Base-by-base conservation (phyloP, 1,140 invertebrate species). In the Triops longicaudatus region DNA sequence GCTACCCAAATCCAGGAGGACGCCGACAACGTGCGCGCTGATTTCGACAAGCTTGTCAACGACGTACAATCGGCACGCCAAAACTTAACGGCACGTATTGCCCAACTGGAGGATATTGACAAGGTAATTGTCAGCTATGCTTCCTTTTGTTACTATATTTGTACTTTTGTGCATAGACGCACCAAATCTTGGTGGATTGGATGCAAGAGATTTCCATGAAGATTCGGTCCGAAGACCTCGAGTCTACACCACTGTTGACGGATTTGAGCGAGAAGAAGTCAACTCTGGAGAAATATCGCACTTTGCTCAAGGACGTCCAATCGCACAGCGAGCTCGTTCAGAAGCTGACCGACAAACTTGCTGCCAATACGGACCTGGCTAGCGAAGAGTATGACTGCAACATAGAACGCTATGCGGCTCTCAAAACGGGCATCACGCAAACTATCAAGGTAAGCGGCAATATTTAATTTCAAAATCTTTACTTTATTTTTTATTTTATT, bases 201-300 rank as follows among this genome's bases (percentile, higher is more conserved):
- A 84, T 97, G 28, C 90, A 94, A 78, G 94, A 96, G 80, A 88
- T 93, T 74, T 91, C 94, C 81, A 87, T 89, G n/a, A 94, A 94
- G 84, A 88, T 94, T 1, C 88, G 90, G 41, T 27, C 28, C 9
- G 77, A 76, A 44, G 50, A 63, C 17, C 50, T 63, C 14, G 50
- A 63, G 7, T 63, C 50, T 0, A 63, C 14, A 1, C 42, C 78
- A 80, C 89, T 89, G 71, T 85, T 92, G 12, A 93, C 93, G 81
- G 95, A 97, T 83, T 85, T 97, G 11, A 92, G 92, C 78, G 95
- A 97, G 81, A 97, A 97, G 85, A 91, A 93, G 78, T 91, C 93
- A 3, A 89, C 92, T 26, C 81, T 95, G 3, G 93, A 96, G 81
- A 95, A 95, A 82, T 92, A 92, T 81, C 90, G 88, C 80, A 89